Evolutionary conservation across 1,140 invertebrate genomes (phyloP), one percentile per base, ranked within the genome.

Genomic region (Bombus superbus): DNA sequence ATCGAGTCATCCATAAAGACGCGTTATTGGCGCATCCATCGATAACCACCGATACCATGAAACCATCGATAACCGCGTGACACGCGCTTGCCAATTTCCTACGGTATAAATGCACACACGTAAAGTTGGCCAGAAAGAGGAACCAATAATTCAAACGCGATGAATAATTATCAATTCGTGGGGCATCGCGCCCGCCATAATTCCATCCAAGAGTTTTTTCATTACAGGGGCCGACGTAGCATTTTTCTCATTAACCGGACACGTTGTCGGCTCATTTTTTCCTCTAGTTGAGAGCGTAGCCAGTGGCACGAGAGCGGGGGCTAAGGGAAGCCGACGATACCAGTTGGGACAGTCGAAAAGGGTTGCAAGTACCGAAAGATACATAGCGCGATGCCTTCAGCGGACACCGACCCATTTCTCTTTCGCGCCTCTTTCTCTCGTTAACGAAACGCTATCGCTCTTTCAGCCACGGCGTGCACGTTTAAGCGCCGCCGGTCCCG

Each of bases 401-500:
- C 84, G 35, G 69, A 84, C 69, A 53, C 85, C 69, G 81, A 53
- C 28, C 75, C 81, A 87, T 89, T 89, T 88, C 86, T 90, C 89
- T 89, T 89, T 83, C 75, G 85, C 82, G 68, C 57, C 59, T 83
- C 73, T 79, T 81, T 80, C 80, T 66, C 73, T 87, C 76, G 86
- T 88, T 88, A 89, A 81, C 57, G 47, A 66, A 64, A 77, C 68
- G 75, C 42, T 89, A 86, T 89, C 85, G 74, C 85, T 85, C 78
- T 90, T 85, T 90, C 80, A 53, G 73, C 64, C 80, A 53, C 25
- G 80, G 18, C 47, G 88, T 66, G 80, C 38, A 66, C 64, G 77
- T 87, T 87, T 86, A 83, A 90, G 62, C 80, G 91, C 91, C 90
- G 84, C 83, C 89, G 90, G 90, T 91, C 77, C 69, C 90, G 81